Conservation (phyloP, 2,113 vertebrate species). For the Morone saxatilis region DNA sequence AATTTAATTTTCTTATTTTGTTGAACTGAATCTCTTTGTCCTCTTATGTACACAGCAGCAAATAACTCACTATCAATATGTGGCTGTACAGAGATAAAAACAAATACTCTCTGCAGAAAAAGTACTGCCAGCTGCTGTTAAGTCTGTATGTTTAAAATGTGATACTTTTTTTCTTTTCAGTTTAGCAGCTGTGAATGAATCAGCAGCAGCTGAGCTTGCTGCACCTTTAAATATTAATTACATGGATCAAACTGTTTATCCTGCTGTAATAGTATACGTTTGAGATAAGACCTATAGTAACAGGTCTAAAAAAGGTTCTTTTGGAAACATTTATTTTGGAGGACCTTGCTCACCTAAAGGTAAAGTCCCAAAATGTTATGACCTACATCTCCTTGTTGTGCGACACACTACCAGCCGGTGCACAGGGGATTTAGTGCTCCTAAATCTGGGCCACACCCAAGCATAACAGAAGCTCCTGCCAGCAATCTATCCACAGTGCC, state of each 20-base stretch:
- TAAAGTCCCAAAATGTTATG: not conserved
- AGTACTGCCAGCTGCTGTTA: no score
- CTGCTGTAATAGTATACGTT: not conserved
- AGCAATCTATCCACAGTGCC: not conserved
- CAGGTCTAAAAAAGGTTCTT: not conserved
- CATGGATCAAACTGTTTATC: not conserved
- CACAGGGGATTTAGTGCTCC: not conserved
- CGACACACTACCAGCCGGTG: not conserved
- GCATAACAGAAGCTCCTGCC: not conserved
- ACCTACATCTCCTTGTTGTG: not conserved
- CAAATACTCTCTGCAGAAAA: no score
- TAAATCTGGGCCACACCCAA: slow-evolving; percentile 16
- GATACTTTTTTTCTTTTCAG: not conserved
- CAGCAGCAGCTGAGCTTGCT: not conserved
- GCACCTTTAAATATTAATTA: not conserved
- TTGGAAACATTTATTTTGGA: not conserved
- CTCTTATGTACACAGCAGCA: no score
- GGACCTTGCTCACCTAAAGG: not conserved
- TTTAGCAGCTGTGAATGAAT: not conserved
- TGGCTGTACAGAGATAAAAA: no score
- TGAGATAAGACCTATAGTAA: not conserved
- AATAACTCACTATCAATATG: no score
- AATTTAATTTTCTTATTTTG: no score
- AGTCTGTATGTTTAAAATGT: not conserved
- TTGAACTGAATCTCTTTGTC: no score